Base-by-base conservation (phyloP, 1,140 invertebrate species). In the Teleopsis dalmanni region DNA sequence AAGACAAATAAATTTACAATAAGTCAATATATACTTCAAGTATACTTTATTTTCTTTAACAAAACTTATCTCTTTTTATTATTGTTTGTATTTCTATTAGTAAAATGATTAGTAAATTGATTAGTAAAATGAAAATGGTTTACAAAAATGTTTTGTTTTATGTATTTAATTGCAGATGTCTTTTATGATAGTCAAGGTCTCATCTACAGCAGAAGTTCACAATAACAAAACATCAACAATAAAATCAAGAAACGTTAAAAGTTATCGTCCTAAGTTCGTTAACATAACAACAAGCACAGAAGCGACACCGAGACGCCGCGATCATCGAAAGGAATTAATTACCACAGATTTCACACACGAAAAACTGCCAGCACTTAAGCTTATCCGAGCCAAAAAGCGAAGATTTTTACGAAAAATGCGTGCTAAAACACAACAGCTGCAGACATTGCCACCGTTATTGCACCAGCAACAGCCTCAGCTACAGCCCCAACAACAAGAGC, bases 161-260 rank as follows among this genome's bases (percentile, higher is more conserved):
- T 8, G 27, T 29, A 13, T 13, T 13, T 29, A 29, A 29, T 45
- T 43, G 4, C 55, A 67, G 64, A 67, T 67, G 64, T 67, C 64
- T 53, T 52, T 67, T 52, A 60, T 67, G 59, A 57, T 67, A 55
- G 57, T 67, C 54, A 66, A 67, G 61, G 59, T 67, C 55, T 58
- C 61, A 40, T 64, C 64, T 14, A 60, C 64, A 56, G 45, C 64
- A 46, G 55, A 58, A 29, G 46, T 59, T 37, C 58, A 66, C 36
- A 61, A 65, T 22, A 59, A 58, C 35, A 56, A 58, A 56, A 48
- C 61, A 52, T 8, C 55, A 51, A 47, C 41, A 47, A 10, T 57
- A 25, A 33, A 22, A 10, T 34, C 43, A 11, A 21, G 27, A 5
- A 33, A 45, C 19, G 23, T 45, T 37, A 51, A 58, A 16, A 47